Conservation (phyloP, 2,113 vertebrate genomes). For the Eurystomus gularis region DNA sequence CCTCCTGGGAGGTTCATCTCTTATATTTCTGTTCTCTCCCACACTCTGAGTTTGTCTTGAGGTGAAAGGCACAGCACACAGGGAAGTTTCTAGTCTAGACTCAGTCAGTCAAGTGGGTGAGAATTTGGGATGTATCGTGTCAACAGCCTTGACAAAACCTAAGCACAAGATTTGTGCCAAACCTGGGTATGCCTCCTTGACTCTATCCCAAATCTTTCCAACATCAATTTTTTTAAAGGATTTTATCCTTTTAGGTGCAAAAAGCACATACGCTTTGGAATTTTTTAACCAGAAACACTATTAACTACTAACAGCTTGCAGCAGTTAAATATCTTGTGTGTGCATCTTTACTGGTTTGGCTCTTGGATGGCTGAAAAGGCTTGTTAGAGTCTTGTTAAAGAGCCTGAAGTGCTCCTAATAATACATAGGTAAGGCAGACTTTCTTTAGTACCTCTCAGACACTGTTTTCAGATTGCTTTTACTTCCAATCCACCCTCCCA, state of each 20-base stretch:
- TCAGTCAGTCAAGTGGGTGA: neutral
- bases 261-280: rapidly evolving
- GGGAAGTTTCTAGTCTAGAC: neutral
- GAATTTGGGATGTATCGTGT: neutral
- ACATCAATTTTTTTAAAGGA: rapidly evolving
- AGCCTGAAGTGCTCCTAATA: neutral
- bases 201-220: neutral
- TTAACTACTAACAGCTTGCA: neutral
- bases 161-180: neutral
- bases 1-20: neutral
- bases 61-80: neutral
- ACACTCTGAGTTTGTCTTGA: neutral
- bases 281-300: neutral
- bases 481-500: neutral
- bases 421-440: neutral
- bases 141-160: neutral
- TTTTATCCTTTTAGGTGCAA: neutral
- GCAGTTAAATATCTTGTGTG: neutral
- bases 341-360: neutral
- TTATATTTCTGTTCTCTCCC: neutral
- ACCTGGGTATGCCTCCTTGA: neutral
- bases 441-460: neutral
- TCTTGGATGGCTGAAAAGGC: neutral
- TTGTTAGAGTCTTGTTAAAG: neutral
- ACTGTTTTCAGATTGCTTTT: neutral